Base-by-base conservation (phyloP, 2,888 invertebrate genomes). In the Aethes cnicana region DNA sequence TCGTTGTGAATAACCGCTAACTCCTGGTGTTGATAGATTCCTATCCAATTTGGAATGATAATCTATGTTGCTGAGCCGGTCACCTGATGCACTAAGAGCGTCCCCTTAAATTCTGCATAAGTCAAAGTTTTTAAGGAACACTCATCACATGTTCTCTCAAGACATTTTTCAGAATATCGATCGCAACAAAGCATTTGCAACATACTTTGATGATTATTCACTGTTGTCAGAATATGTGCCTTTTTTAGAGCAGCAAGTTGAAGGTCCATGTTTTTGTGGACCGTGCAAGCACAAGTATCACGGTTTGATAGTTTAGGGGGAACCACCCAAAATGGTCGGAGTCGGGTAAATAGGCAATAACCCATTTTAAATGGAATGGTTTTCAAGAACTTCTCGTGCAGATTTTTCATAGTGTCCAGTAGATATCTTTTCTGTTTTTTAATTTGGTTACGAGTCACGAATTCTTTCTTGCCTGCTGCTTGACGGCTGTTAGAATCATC, bases 401-500 rank as follows among this genome's bases (percentile, higher is more conserved):
- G 55, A 54, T 58, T 60, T 47, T 47, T 36, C 32, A 65, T 23
- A 25, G 58, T 42, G 56, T 68, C 62, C 9, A 52, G 42, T 26
- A 64, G 49, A 49, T 62, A 62, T 54, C 62, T 46, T 54, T 57
- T 63, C 36, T 64, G 55, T 54, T 58, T 58, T 35, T 60, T 62
- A 36, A 52, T 41, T 41, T 47, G 11, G 56, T 60, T 36, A 54
- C 54, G 50, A 42, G 48, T 25, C 23, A 57, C 43, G 48, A 49
- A 65, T 48, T 66, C 65, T 54, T 62, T 64, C 54, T 64, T 68
- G 17, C 65, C 65, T 32, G 63, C 54, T 21, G 54, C 47, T 33
- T 53, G 41, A 18, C 61, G 30, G 49, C 61, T 62, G 43, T 63
- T 64, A 20, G 49, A 26, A 58, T 66, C 63, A 47, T 62, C 59